A percentile compares a stretch with the other conserved stretches of the same genome.
Evolutionary conservation across 2,113 vertebrate species (phyloP).

Genomic region (Xiphophorus couchianus): DNA sequence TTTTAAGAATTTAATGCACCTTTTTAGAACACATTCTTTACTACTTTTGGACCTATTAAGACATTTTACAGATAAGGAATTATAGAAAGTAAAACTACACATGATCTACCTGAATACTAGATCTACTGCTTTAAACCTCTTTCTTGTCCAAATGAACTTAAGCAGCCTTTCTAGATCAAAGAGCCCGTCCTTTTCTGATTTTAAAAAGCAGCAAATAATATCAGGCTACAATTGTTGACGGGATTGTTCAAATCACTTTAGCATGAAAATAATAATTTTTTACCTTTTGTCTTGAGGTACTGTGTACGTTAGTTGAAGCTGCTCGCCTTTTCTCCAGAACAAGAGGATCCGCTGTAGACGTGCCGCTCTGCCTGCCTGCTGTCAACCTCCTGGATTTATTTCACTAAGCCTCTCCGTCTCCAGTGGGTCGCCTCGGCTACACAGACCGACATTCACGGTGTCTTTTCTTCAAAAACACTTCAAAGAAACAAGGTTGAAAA

Average conservation of each 20-base stretch:
- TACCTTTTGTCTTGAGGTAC: slow-evolving; percentile 51
- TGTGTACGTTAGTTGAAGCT: not conserved
- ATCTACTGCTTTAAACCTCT: not conserved
- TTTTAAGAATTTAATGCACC: not conserved
- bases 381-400: slow-evolving; percentile 63
- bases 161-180: not conserved
- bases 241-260: not conserved
- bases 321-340: slow-evolving; percentile 15
- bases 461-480: not conserved
- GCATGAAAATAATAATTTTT: slow-evolving; percentile 15
- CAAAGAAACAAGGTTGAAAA: not conserved
- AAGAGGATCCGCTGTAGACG: slow-evolving; percentile 6
- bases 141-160: not conserved
- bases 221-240: too few relatives aligned
- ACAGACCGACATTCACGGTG: not conserved
- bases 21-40: not conserved
- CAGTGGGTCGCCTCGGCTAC: slow-evolving; percentile 11
- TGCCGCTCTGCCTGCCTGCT: slow-evolving; percentile 16
- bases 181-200: not conserved
- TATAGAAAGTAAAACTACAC: not conserved
- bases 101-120: not conserved
- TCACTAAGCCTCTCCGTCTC: slow-evolving; percentile 63
- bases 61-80: not conserved
- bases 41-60: not conserved
- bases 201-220: not conserved